Base-by-base conservation (phyloP, 2,888 invertebrate species). In the Drosophila prostipennis region DNA sequence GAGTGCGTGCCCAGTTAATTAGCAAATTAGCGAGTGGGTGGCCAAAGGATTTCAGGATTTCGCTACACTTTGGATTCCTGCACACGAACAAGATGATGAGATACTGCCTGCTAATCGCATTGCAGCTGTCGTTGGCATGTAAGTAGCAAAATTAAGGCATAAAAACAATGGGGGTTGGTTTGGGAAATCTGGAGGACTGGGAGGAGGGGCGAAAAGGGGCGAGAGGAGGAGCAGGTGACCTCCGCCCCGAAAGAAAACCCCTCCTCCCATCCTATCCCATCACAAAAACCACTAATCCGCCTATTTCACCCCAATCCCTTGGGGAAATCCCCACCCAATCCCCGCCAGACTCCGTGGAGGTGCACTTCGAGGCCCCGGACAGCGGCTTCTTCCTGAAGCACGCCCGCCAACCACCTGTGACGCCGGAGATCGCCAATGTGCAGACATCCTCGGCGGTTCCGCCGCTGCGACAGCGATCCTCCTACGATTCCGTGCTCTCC, bases 311-410 rank as follows among this genome's bases (percentile, higher is more conserved):
- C 16, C 4, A 7, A 56, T 14, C 46, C 29, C 14, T 6, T 5
- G 14, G 19, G 11, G 5, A 32, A 46, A 16, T 7, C 8, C 2
- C 2, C 0, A 11, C 7, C 23, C 7, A 10, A 46, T 29, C n/a
- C 6, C 89, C 94, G 93, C 32, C 94, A 96, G 96, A 94, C 90
- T 93, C 95, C 80, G 96, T 97, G 82, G 97, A 97, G 93, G 97
- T 97, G 87, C 97, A 97, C 92, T 97, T 97, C 92, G 97, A 97
- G 93, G 96, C 96, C 91, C 96, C 97, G 89, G 97, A 97, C 91
- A 97, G 97, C 81, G 97, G 97, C 52, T 97, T 97, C 93, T 97
- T 97, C 92, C 93, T 97, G 87, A 96, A 96, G 92, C 97, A 97
- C 91, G 95, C 95, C 13, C 93, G 96, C 89, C 96, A 96, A 92